These are phyloP conservation scores for Calypte anna DNA, from an alignment of 2,113 vertebrate species.

Conservation along the genomic window DNA sequence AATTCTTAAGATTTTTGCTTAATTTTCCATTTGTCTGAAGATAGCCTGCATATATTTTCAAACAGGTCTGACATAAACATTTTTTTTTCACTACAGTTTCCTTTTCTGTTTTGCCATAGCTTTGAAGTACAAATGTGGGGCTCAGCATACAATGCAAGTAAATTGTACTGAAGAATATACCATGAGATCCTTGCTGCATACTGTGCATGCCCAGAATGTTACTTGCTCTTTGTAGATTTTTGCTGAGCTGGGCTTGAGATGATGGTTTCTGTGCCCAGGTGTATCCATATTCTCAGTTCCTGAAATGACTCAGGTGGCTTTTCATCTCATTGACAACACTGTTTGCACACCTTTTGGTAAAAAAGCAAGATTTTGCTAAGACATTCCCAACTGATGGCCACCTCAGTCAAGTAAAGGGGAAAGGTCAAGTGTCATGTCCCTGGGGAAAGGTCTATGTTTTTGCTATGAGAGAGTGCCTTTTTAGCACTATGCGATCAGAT, in stretches of 20 bases:
- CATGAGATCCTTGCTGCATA: neutral
- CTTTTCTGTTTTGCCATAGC: neutral
- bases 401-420: neutral
- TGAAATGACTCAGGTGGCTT: neutral
- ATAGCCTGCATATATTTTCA: neutral
- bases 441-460: neutral
- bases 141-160: neutral
- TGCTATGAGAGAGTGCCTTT: neutral
- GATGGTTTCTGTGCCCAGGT: neutral
- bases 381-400: rapidly evolving
- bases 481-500: neutral
- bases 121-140: neutral
- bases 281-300: neutral
- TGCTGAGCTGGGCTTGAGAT: neutral
- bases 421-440: neutral
- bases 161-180: neutral
- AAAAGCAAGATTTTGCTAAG: neutral
- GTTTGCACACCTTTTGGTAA: neutral
- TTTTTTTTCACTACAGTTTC: neutral
- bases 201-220: neutral
- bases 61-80: neutral
- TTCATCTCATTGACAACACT: neutral
- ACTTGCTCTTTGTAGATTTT: neutral
- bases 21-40: neutral
- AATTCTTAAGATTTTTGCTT: neutral